These are phyloP conservation scores for Podarcis siculus DNA, from an alignment of 2,797 vertebrate genomes.

Conservation along the genomic window DNA sequence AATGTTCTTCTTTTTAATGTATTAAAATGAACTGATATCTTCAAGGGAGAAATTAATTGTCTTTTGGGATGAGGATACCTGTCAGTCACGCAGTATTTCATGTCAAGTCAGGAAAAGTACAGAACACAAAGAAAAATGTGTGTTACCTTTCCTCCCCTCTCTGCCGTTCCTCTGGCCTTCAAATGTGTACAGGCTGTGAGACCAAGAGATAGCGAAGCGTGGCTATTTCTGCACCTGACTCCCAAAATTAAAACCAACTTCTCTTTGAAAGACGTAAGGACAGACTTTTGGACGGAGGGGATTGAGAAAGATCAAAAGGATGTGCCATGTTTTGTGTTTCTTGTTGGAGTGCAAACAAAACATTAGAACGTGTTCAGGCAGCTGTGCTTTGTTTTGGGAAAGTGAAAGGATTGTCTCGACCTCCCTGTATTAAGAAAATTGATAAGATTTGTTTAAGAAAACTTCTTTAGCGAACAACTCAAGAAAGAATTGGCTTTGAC, in stretches of 20 bases:
- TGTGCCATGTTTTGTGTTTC: slow-evolving; percentile 24
- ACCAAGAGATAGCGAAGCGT: not conserved
- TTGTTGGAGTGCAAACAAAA: not conserved
- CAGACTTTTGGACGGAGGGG: slow-evolving; percentile 14
- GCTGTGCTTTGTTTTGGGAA: slow-evolving; percentile 37
- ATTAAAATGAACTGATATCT: not conserved
- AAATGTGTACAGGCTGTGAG: not conserved
- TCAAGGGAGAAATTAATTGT: not conserved
- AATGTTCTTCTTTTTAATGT: too few relatives aligned
- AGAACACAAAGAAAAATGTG: not conserved
- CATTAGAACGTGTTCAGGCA: slow-evolving; percentile 45
- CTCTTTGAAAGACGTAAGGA: not conserved
- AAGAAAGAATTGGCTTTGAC: slow-evolving; percentile 41
- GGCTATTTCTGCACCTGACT: not conserved
- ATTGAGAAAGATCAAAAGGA: slow-evolving; percentile 49
- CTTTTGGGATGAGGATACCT: not conserved
- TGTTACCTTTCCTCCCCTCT: not conserved
- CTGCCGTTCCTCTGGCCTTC: not conserved
- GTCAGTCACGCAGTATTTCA: not conserved
- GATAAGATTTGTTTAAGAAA: slow-evolving; percentile 10
- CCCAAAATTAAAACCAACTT: not conserved
- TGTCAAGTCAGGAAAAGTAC: not conserved
- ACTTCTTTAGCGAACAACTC: slow-evolving; percentile 40
- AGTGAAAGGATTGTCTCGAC: slow-evolving; percentile 52
- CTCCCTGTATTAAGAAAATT: slow-evolving; percentile 58